Evolutionary conservation across 1,140 invertebrate genomes (phyloP), one percentile per base, ranked within the genome.

Genomic region (Chironomus tepperi): DNA sequence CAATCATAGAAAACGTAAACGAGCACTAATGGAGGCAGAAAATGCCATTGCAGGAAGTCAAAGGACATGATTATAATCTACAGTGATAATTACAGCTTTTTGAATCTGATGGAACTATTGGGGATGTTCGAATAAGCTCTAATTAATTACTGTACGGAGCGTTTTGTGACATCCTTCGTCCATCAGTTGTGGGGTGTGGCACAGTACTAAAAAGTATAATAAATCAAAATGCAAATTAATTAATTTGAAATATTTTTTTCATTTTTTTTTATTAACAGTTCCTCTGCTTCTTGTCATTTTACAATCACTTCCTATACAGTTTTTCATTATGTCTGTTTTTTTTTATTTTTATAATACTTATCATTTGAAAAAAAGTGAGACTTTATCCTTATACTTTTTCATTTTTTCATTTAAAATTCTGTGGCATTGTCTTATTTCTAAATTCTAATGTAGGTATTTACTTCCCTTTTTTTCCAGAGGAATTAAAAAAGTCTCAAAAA

Each of bases 1-100:
- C 9, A 70, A 70, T 70, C 65, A 70, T 70, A 15, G 65, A 10
- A 70, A 70, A 21, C 65, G 65, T 18, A 70, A 70, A 18, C 65
- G 65, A 10, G 65, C 65, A 7, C 19, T 70, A 18, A 70, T 70
- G 65, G 65, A 70, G 18, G 65, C 65, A 18, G 65, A 70, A 21
- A 70, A 18, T 70, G 65, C 18, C 9, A n/a, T 57, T 2, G 9
- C 47, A 57, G 19, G 9, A 70, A 70, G 65, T 12, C 65, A 70
- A 21, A 70, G 12, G 10, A 12, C 65, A 8, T 70, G 9, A 70
- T 18, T 70, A 57, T 7, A 47, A 34, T 34, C 24, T 34, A 34
- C 24, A 34, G 24, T 34, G 24, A 34, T 34, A 34, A 34, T 34
- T 34, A 34, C 24, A 34, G 24, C 24, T 34, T 34, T 34, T 34